Evolutionary conservation across 2,797 vertebrate genomes (phyloP).

Genomic region (Picus viridis): DNA sequence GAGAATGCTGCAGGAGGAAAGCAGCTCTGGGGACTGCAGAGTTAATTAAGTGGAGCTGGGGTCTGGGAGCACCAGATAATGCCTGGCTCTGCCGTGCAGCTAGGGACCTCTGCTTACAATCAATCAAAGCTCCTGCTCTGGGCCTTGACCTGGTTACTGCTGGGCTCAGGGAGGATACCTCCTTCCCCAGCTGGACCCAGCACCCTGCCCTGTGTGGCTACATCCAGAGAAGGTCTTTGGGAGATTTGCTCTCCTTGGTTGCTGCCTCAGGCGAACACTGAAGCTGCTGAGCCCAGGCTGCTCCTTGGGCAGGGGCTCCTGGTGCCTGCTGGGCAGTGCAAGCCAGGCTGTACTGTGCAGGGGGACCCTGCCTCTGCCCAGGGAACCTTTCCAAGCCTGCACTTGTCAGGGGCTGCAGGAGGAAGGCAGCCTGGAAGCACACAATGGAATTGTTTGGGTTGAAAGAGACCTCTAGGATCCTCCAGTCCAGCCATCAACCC

Average conservation of each 20-base stretch:
- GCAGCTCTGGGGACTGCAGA: not conserved
- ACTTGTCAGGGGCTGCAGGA: not conserved
- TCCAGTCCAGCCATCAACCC: too few species aligned
- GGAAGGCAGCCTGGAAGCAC: not conserved
- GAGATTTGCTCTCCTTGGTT: not conserved
- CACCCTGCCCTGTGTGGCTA: not conserved
- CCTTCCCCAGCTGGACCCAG: not conserved
- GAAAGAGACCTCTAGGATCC: too few species aligned
- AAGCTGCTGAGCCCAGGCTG: not conserved
- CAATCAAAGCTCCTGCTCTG: not conserved
- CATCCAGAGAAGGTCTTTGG: not conserved
- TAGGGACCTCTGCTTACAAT: not conserved
- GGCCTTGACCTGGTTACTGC: not conserved
- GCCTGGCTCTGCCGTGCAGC: not conserved
- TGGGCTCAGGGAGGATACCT: not conserved
- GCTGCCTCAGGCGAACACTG: not conserved
- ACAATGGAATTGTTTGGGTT: not conserved
- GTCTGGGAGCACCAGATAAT: not conserved
- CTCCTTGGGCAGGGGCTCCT: not conserved
- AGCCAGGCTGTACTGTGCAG: fast-evolving
- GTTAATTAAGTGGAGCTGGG: not conserved
- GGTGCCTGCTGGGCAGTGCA: not conserved
- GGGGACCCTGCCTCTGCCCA: fast-evolving
- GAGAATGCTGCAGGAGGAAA: not conserved
- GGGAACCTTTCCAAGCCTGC: not conserved